Evolutionary conservation across 2,888 invertebrate species (phyloP), one percentile per base, ranked within the genome.

Genomic region (Drosophila ezoana): DNA sequence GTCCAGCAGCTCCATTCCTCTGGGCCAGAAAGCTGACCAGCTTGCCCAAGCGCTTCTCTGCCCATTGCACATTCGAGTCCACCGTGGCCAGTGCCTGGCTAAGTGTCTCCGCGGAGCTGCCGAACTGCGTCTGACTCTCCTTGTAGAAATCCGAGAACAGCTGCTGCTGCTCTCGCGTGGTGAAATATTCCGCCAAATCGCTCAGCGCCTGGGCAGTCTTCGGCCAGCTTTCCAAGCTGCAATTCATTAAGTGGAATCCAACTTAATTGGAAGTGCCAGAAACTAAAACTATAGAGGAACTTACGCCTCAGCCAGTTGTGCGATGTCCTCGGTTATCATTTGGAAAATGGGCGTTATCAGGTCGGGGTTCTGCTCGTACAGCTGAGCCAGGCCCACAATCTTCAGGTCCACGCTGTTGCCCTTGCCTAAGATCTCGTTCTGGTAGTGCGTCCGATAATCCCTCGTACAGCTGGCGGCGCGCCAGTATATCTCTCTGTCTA

Each of bases 401-500:
- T 89, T 90, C 6, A 83, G 69, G 5, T 67, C 72, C 1, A 74
- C 64, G 0, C 79, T 67, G 2, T 83, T 78, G 0, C 48, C 20
- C 11, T 69, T 57, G 62, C 60, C 93, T 81, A 41, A 93, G 79
- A 87, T 94, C 93, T 83, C 93, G 92, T 10, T 89, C 75, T 64
- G 93, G 91, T 77, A 95, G 92, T 57, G 77, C 6, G 91, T 88
- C 1, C 95, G 92, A 37, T 91, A 84, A 63, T 95, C 89, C 20
- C 91, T 92, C 0, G 95, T 94, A 85, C 97, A 97, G 1, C 95
- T 95, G 57, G 97, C 91, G 1, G 94, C 94, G 38, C 91, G 90
- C 23, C 96, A 93, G 0, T 97, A 93, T 9, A 93, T 90, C 20
- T 94, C 93, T 87, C 95, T 94, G 90, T 97, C 96, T 0, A 94